Conservation (phyloP, 2,113 vertebrate species). For the Brachyistius frenatus region DNA sequence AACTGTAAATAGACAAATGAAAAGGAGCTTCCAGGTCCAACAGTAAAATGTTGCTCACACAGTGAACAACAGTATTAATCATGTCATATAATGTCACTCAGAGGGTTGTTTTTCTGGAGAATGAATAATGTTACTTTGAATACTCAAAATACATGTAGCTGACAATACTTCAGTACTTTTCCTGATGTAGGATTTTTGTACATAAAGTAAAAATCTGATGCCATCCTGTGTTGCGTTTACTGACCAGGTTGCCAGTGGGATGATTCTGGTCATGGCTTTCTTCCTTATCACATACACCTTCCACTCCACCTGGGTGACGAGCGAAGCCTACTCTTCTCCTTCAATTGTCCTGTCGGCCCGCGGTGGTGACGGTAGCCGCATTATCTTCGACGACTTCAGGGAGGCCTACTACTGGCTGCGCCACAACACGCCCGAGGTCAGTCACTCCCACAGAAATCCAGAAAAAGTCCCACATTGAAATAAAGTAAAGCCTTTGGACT, state of each 20-base stretch:
- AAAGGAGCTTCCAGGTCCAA: no score
- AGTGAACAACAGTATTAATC: no score
- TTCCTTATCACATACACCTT: conserved; percentile 99
- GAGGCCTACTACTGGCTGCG: conserved; percentile 99
- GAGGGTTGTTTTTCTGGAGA: no score
- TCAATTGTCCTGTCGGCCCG: conserved; percentile 97
- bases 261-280: conserved; percentile 99
- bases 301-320: conserved; percentile 99
- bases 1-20: no score
- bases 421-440: conserved; percentile 98
- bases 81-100: no score
- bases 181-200: no score
- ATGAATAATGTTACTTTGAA: neutral
- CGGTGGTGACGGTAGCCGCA: conserved; percentile 94
- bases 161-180: no score
- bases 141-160: no score
- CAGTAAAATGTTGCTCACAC: no score
- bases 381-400: conserved; percentile 98
- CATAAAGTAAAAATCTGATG: neutral
- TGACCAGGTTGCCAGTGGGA: conserved; percentile 95
- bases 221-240: neutral
- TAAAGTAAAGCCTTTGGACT: neutral
- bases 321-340: conserved; percentile 97
- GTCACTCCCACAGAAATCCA: neutral
- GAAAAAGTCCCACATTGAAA: neutral